Evolutionary conservation across 1,140 invertebrate species (phyloP).

Genomic region (Orchesella cincta): DNA sequence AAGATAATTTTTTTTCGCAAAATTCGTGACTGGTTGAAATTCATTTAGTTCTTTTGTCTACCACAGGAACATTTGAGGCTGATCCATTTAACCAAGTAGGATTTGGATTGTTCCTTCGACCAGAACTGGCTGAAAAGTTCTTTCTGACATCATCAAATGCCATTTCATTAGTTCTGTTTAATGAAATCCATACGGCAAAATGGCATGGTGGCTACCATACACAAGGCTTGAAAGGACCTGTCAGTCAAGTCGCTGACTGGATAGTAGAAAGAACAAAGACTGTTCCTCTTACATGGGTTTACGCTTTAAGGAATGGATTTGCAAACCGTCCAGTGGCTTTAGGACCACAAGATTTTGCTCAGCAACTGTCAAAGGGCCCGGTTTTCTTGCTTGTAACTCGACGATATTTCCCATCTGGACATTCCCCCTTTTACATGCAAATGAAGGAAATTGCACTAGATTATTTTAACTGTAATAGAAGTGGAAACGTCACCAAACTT

Average conservation of each 20-base stretch:
- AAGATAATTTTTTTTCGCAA: neutral
- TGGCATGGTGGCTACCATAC: conserved; percentile 40
- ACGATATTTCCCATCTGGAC: conserved; percentile 47
- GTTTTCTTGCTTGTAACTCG: conserved; percentile 49
- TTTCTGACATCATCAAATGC: conserved; percentile 43
- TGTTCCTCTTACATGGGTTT: conserved; percentile 48
- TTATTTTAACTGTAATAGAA: conserved; percentile 51
- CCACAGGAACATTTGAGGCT: conserved; percentile 46
- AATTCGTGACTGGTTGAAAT: neutral
- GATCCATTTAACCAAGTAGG: conserved; percentile 51
- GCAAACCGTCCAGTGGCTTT: conserved; percentile 45
- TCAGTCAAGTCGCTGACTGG: conserved; percentile 49
- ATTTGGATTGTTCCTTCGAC: conserved; percentile 43
- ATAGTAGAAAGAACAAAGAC: conserved; percentile 42
- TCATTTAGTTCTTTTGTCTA: neutral
- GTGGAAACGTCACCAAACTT: conserved; percentile 47
- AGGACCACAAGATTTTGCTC: conserved; percentile 43
- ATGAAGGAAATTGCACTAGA: conserved; percentile 49
- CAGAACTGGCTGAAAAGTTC: conserved; percentile 46
- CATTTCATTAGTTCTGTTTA: conserved; percentile 50
- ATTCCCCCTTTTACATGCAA: conserved; percentile 49
- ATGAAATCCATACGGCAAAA: conserved; percentile 51
- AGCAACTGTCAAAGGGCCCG: conserved; percentile 43
- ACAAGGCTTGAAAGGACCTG: conserved; percentile 43
- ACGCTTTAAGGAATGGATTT: conserved; percentile 47